A percentile compares a stretch with the other conserved stretches of the same genome.
Conservation (phyloP, 2,797 vertebrate species). For the Otus scops region DNA sequence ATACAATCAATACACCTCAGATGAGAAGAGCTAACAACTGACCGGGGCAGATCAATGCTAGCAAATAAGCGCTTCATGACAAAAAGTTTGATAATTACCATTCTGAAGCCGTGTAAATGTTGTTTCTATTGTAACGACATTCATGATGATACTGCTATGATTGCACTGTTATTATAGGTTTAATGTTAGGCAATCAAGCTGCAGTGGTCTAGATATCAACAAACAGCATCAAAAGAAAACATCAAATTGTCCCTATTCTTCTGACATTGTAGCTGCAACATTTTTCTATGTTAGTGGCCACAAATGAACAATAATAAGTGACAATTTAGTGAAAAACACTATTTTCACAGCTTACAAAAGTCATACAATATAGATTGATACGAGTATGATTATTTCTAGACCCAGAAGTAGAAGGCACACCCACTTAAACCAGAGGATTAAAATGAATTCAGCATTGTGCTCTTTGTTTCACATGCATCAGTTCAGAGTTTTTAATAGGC, state of each 20-base stretch:
- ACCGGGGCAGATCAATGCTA: slow-evolving; percentile 96
- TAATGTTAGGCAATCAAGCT: slow-evolving; percentile 99
- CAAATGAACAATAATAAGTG: slow-evolving; percentile 88
- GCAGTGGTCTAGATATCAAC: slow-evolving; percentile 99
- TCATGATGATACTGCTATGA: slow-evolving; percentile 98
- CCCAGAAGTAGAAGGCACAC: slow-evolving; percentile 60
- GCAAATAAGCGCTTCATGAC: slow-evolving; percentile 98
- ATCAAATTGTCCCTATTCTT: slow-evolving; percentile 97
- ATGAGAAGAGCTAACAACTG: slow-evolving; percentile 99
- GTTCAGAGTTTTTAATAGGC: slow-evolving; percentile 70
- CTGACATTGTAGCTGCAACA: slow-evolving; percentile 85
- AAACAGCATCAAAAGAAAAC: slow-evolving; percentile 94
- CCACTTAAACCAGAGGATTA: slow-evolving; percentile 78
- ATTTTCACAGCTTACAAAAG: slow-evolving; percentile 84
- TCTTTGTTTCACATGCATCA: slow-evolving; percentile 64
- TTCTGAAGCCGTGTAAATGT: slow-evolving; percentile 89
- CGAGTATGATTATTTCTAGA: slow-evolving; percentile 82
- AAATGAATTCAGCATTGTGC: slow-evolving; percentile 75
- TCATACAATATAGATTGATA: slow-evolving; percentile 85
- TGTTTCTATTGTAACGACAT: slow-evolving; percentile 87
- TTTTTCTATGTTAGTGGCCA: slow-evolving; percentile 84
- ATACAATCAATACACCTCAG: slow-evolving; percentile 96
- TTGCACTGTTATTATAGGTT: slow-evolving; percentile 99
- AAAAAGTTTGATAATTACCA: slow-evolving; percentile 96
- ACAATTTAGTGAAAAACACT: slow-evolving; percentile 86